Evolutionary conservation across 2,113 vertebrate species (phyloP), one percentile per base, ranked within the genome.

Genomic region (Toxotes jaculatrix): DNA sequence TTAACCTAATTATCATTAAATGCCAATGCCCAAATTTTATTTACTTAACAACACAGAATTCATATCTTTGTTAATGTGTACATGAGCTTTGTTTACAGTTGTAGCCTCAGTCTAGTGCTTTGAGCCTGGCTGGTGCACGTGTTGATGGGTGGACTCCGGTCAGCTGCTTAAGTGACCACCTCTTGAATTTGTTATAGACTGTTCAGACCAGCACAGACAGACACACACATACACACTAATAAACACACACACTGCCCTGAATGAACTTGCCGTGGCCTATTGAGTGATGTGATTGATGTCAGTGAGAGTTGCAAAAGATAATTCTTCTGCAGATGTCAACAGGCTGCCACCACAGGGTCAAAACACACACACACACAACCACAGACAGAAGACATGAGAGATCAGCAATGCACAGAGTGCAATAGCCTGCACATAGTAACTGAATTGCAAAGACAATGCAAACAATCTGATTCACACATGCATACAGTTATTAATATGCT

Each of bases 311-410:
- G 77, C 83, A 72, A 87, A 66, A 77, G 89, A 91, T 93, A 91
- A 92, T 92, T 93, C 85, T 84, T 93, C 88, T 80, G 83, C 87
- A 80, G 83, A 90, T 90, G 92, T 94, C 89, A 92, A 89, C 87
- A 91, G 88, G 74, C 87, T 90, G 82, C 79, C 82, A 84, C 82
- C 80, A 70, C 81, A 85, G 91, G 89, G 91, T 94, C 91, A 91
- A 72, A 83, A 83, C 77, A 60, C 65, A 71, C 62, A 43, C 80
- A 61, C 77, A 66, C 61, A 80, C 80, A 74, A 42, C 31, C 57
- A 27, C 72, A 63, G 40, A 67, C 49, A 61, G 57, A 75, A 74
- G 47, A 80, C 51, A 77, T 77, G 60, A 21, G 49, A 79, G 67
- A 77, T 42, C 75, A 82, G 71, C 23, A 64, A 47, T 23, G 45